Evolutionary conservation across 2,113 vertebrate species (phyloP).

Genomic region (Elachura formosa): DNA sequence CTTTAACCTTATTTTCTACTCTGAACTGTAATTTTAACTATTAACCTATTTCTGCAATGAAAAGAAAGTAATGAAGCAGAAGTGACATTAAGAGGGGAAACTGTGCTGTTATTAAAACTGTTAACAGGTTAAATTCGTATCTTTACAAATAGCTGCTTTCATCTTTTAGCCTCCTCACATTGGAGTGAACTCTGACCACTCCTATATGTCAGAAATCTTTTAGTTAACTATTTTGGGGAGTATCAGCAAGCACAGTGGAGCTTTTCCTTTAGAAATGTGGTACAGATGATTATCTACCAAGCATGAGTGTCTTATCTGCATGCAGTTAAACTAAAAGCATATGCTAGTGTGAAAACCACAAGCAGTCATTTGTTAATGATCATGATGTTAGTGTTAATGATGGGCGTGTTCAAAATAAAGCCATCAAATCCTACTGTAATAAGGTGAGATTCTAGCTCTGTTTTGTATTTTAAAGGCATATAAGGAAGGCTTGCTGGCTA

Average conservation of each 20-base stretch:
- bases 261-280: background rate
- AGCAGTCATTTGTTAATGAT: background rate
- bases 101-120: constrained; percentile 14
- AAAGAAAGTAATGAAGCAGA: background rate
- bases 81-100: background rate
- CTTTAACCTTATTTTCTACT: constrained; percentile 9
- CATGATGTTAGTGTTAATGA: no score
- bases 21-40: constrained; percentile 34
- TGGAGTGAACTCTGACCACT: background rate
- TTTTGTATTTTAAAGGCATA: background rate
- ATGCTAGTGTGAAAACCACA: background rate
- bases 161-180: background rate
- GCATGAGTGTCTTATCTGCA: background rate
- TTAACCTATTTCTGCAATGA: constrained; percentile 3
- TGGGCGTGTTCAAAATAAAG: background rate
- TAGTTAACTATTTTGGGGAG: background rate
- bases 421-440: background rate
- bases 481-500: background rate
- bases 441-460: background rate
- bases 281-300: background rate
- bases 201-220: background rate
- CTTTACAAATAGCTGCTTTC: constrained; percentile 20
- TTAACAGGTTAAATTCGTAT: constrained; percentile 10
- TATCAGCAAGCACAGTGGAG: background rate
- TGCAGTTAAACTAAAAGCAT: background rate